Conservation (phyloP, 2,797 vertebrate species). For the Cirrhinus molitorella region DNA sequence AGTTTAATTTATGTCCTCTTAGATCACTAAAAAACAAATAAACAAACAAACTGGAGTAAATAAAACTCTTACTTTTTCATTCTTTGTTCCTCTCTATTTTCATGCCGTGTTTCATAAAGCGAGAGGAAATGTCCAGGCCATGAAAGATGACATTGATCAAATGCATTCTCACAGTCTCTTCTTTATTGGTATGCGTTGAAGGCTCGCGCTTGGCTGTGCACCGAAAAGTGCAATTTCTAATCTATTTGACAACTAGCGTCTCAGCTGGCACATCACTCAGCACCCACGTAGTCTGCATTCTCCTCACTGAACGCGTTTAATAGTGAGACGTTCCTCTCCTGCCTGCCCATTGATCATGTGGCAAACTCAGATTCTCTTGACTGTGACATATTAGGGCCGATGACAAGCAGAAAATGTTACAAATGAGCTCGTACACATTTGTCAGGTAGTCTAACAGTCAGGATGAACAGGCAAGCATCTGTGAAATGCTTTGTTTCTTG, state of each 20-base stretch:
- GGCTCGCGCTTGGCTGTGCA: conserved; percentile 58
- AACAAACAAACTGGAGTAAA: background rate
- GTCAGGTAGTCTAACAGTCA: conserved; percentile 66
- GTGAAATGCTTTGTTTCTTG: conserved; percentile 41
- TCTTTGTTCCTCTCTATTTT: conserved; percentile 3
- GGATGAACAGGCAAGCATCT: conserved; percentile 69
- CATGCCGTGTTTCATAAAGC: background rate
- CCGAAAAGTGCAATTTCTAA: conserved; percentile 78
- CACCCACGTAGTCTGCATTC: conserved; percentile 71
- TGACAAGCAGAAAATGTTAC: conserved; percentile 80
- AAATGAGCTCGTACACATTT: conserved; percentile 78
- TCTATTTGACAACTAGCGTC: conserved; percentile 70
- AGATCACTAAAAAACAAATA: background rate
- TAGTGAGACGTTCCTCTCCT: conserved; percentile 77
- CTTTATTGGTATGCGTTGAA: conserved; percentile 68
- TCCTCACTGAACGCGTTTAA: conserved; percentile 74
- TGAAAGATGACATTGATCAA: conserved; percentile 70
- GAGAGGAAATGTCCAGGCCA: conserved; percentile 15
- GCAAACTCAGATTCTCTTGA: conserved; percentile 73
- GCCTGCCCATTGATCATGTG: conserved; percentile 78
- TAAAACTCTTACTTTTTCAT: background rate
- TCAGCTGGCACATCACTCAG: conserved; percentile 74
- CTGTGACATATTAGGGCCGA: conserved; percentile 73
- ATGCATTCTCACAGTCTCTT: conserved; percentile 59
- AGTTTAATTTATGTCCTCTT: background rate